Percentiles rank a stretch among this genome's conserved stretches.
These are phyloP conservation scores for Drosophila kanekoi DNA, from an alignment of 2,888 invertebrate genomes.

Conservation along the genomic window DNA sequence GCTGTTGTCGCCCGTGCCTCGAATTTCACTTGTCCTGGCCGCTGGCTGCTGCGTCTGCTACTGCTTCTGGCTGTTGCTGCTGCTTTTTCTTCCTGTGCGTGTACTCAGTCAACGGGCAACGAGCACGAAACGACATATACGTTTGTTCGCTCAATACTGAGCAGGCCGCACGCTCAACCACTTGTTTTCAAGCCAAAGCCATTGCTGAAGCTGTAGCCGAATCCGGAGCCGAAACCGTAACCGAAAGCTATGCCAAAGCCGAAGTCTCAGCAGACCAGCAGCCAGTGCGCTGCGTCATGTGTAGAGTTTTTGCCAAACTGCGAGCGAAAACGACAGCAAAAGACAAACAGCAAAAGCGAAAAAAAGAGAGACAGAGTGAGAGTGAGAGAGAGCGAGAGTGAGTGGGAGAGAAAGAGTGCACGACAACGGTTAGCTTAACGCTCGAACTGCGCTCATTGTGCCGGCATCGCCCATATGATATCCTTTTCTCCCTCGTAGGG, in stretches of 20 bases:
- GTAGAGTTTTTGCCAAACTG: conserved; percentile 55
- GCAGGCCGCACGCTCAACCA: conserved; percentile 78
- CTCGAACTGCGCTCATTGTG: conserved; percentile 34
- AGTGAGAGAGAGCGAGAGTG: not conserved
- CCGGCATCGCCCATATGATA: conserved; percentile 68
- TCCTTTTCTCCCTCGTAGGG: conserved; percentile 44
- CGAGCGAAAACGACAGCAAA: conserved; percentile 21
- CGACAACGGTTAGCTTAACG: conserved; percentile 3
- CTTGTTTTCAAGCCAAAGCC: conserved; percentile 79
- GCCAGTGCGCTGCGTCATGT: conserved; percentile 63
- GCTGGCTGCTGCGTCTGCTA: conserved; percentile 70
- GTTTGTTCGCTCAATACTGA: conserved; percentile 78
- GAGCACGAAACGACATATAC: conserved; percentile 77
- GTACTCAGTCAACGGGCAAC: conserved; percentile 63
- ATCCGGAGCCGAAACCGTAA: conserved; percentile 14
- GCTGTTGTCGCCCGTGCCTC: conserved; percentile 61
- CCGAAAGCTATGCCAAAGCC: conserved; percentile 17
- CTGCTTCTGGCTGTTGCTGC: conserved; percentile 56
- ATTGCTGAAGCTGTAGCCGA: conserved; percentile 51
- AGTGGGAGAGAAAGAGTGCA: conserved; percentile 4
- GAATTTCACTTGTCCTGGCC: conserved; percentile 71
- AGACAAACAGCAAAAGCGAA: conserved; percentile 2
- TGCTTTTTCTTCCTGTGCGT: conserved; percentile 63
- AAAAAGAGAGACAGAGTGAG: conserved; percentile 3
- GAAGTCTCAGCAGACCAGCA: conserved; percentile 30